Conservation (phyloP, 1,140 invertebrate genomes). For the Araneus ventricosus region DNA sequence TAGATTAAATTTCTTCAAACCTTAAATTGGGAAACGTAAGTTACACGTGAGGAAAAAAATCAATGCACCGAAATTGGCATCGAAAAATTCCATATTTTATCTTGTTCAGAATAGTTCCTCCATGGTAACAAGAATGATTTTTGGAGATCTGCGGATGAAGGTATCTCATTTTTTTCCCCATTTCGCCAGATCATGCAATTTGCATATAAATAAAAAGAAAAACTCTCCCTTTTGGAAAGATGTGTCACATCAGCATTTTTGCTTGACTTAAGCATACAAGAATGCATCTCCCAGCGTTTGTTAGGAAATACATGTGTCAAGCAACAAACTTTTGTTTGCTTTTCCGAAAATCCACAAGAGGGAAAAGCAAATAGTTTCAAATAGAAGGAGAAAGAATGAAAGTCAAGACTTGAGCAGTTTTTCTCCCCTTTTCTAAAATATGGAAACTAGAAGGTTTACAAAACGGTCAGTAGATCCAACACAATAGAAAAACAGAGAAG, state of each 20-base stretch:
- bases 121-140: slow-evolving; percentile 48
- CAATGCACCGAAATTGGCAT: slow-evolving; percentile 33
- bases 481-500: neutral
- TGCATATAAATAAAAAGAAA: slow-evolving; percentile 59
- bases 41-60: slow-evolving; percentile 34
- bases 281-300: slow-evolving; percentile 22
- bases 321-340: slow-evolving; percentile 20
- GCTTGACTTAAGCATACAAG: slow-evolving; percentile 35
- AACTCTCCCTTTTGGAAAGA: neutral
- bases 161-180: slow-evolving; percentile 15
- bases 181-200: slow-evolving; percentile 56
- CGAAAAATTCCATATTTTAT: slow-evolving; percentile 54
- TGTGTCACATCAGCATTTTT: slow-evolving; percentile 53
- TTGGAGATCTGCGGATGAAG: neutral
- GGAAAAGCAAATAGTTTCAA: slow-evolving; percentile 29
- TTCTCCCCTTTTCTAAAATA: slow-evolving; percentile 34
- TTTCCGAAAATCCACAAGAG: neutral
- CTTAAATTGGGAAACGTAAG: slow-evolving; percentile 32
- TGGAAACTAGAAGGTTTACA: slow-evolving; percentile 50
- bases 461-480: slow-evolving; percentile 35
- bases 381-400: neutral
- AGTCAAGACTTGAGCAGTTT: slow-evolving; percentile 9
- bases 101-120: neutral
- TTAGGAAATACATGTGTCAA: slow-evolving; percentile 53
- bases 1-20: slow-evolving; percentile 51